Evolutionary conservation across 2,113 vertebrate genomes (phyloP).

Genomic region (Nycticebus coucang): DNA sequence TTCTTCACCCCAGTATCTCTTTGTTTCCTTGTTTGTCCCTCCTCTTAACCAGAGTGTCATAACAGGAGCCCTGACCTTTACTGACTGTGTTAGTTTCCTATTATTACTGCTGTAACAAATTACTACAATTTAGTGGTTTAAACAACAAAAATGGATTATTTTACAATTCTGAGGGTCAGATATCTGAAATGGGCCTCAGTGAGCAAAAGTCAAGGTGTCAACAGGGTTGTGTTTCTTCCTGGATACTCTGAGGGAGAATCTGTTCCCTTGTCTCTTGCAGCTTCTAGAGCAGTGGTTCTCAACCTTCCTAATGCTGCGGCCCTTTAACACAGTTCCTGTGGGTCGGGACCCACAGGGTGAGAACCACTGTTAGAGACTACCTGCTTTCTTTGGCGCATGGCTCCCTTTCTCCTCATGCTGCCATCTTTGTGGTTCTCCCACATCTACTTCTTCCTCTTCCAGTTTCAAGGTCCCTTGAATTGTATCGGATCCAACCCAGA

Average conservation of each 20-base stretch:
- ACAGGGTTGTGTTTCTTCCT: not conserved
- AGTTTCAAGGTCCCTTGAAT: not conserved
- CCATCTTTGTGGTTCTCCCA: not conserved
- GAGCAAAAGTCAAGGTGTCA: not conserved
- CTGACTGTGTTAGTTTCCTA: not conserved
- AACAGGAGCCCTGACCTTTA: not conserved
- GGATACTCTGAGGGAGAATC: not conserved
- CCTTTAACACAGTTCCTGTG: no score
- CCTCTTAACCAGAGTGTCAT: constrained; percentile 12
- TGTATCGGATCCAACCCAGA: not conserved
- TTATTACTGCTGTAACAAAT: not conserved
- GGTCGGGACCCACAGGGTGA: no score
- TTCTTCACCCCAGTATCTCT: not conserved
- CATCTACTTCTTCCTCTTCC: not conserved
- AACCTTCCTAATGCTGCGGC: no score
- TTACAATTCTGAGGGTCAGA: not conserved
- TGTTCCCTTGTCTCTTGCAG: not conserved
- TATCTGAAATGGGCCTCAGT: not conserved
- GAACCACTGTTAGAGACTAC: no score
- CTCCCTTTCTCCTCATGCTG: not conserved
- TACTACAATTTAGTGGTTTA: not conserved
- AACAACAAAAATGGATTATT: not conserved
- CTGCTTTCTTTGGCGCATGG: not conserved
- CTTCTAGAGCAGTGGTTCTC: not conserved
- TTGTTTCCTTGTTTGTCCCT: not conserved